Evolutionary conservation across 2,888 invertebrate species (phyloP), one percentile per base, ranked within the genome.

Genomic region (Molanna angustata): DNA sequence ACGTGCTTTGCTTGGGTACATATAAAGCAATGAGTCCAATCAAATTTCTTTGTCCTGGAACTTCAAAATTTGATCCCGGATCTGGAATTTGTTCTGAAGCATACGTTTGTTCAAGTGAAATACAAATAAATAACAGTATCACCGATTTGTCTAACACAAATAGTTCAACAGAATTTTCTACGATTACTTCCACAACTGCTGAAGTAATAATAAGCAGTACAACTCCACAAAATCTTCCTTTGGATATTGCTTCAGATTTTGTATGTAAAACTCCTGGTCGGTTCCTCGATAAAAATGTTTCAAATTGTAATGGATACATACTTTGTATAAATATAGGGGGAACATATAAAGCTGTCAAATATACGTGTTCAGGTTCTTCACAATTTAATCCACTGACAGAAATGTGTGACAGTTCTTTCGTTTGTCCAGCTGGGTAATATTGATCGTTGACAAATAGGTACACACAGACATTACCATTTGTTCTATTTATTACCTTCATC

Each of bases 281-380:
- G 55, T 75, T 69, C 52, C 69, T 72, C 1, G 70, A 72, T 57
- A 65, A 71, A 42, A 63, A 66, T 16, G 62, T 62, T 2, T 61
- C 64, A 3, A 67, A 69, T 42, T 76, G 76, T 52, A 63, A 68
- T 2, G 73, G 73, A 1, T 74, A 68, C 59, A 68, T 70, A n/a
- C 69, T 73, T 62, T 76, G 76, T 50, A 27, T 11, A 7, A 7
- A 27, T 76, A 75, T 60, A 27, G 4, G 6, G 4, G 27, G 27
- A 27, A 11, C 11, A 27, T 27, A 27, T 11, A 27, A 27, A 7
- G 11, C 4, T 7, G 11, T 27, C 6, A 27, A 27, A 27, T 27
- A 27, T 27, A 7, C 11, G 11, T 27, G 72, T 73, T 1, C 27
- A 27, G 27, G 27, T 4, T 4, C 27, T 7, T 27, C 27, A 7